Evolutionary conservation across 2,888 invertebrate genomes (phyloP), one percentile per base, ranked within the genome.

Genomic region (Baronia brevicornis): DNA sequence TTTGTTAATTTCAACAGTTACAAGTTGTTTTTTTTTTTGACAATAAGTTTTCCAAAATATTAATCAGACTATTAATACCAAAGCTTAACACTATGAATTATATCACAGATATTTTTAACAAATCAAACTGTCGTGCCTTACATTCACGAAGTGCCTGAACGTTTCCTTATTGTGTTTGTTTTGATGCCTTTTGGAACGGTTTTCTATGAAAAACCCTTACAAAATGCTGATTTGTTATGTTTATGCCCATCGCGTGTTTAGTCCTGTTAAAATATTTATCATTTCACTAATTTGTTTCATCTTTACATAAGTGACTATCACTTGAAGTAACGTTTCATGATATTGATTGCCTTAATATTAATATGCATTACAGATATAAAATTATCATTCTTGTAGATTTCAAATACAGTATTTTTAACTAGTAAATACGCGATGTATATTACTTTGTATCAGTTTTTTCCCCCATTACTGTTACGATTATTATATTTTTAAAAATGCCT

Each of bases 51-150:
- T 18, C 5, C 9, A 5, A 5, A 29, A 19, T 5, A 40, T 44
- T 44, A 20, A n/a, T n/a, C n/a, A n/a, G n/a, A n/a, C n/a, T n/a
- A n/a, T n/a, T n/a, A n/a, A n/a, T 33, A 22, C 22, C 25, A 19
- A 28, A 14, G 32, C 38, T 42, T 8, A 38, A 27, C 37, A 31
- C n/a, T n/a, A n/a, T n/a, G n/a, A n/a, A n/a, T n/a, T n/a, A n/a
- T n/a, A n/a, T n/a, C n/a, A n/a, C n/a, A n/a, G 14, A 37, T 19
- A 22, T 26, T 32, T 24, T 28, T 7, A 22, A 27, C 24, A 50
- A 35, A 60, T 65, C 67, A 66, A 71, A 42, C n/a, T n/a, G n/a
- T 60, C 46, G 82, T 82, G 79, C 82, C 82, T 80, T 80, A 72
- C 50, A 38, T 36, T 39, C 57, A 51, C 47, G 28, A 68, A 64